A percentile compares a stretch with the other conserved stretches of the same genome.
Conservation (phyloP, 2,797 vertebrate species). For the Neosilurus hyrtlii region DNA sequence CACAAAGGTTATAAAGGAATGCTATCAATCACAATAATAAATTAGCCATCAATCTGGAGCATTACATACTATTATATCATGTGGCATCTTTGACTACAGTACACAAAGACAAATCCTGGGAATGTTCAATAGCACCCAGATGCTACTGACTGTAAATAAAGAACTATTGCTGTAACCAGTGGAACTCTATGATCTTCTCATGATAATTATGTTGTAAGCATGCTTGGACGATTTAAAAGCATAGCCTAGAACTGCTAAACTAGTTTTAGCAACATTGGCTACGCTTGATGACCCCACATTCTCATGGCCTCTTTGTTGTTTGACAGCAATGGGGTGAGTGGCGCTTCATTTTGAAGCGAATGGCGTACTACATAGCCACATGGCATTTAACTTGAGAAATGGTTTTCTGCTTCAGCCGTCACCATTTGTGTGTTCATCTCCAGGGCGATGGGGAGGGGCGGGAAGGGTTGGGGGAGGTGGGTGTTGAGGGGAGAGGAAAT, state of each 20-base stretch:
- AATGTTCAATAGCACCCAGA: neutral
- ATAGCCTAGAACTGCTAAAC: conserved; percentile 24
- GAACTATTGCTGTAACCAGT: conserved; percentile 34
- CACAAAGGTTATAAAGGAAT: conserved; percentile 40
- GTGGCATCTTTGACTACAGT: conserved; percentile 3
- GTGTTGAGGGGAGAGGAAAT: conserved; percentile 72
- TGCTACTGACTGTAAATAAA: conserved; percentile 20
- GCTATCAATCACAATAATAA: conserved; percentile 43
- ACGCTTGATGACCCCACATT: conserved; percentile 48
- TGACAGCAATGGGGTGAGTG: conserved; percentile 83
- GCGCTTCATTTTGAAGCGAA: conserved; percentile 95
- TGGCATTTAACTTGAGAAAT: conserved; percentile 99
- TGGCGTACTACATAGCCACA: conserved; percentile 95
- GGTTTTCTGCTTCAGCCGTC: conserved; percentile 95
- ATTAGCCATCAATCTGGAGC: conserved; percentile 25
- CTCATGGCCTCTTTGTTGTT: conserved; percentile 73
- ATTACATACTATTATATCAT: conserved; percentile 20
- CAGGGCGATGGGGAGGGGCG: conserved; percentile 76
- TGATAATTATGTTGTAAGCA: conserved; percentile 47
- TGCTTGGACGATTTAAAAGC: conserved; percentile 22
- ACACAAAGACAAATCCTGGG: conserved; percentile 9
- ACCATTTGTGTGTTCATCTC: conserved; percentile 89
- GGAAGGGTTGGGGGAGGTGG: conserved; percentile 19
- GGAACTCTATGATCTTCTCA: conserved; percentile 44
- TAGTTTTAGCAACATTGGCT: conserved; percentile 39